These are phyloP conservation scores for Corynorhinus townsendii DNA, from an alignment of 2,113 vertebrate species.

Conservation along the genomic window DNA sequence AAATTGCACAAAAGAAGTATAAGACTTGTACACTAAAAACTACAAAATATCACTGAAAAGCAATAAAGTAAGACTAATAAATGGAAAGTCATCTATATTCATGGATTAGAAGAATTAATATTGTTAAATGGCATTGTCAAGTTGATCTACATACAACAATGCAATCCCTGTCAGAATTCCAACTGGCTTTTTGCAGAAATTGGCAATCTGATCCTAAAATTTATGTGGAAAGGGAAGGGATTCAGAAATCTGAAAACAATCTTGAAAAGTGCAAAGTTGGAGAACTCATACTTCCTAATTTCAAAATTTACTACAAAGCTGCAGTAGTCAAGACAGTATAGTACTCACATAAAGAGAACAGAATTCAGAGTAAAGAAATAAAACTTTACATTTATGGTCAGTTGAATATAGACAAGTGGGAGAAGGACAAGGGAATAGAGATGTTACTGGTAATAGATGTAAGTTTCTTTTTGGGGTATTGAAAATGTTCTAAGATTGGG, in stretches of 20 bases:
- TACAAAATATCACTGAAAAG: background rate
- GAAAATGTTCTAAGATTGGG: background rate
- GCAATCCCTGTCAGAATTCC: background rate
- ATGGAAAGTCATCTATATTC: background rate
- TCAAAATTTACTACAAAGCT: background rate
- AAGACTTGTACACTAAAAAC: background rate
- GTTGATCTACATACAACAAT: background rate
- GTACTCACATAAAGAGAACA: background rate
- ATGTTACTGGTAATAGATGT: background rate
- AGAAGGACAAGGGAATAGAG: background rate
- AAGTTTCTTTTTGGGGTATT: background rate
- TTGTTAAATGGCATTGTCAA: background rate
- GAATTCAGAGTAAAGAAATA: background rate
- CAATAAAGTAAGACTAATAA: background rate
- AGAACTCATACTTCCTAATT: background rate
- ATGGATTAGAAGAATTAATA: background rate
- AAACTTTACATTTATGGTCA: background rate
- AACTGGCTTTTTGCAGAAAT: background rate
- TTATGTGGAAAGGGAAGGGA: background rate
- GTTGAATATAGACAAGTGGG: background rate
- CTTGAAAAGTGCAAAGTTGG: background rate
- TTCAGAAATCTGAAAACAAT: background rate
- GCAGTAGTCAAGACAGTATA: background rate
- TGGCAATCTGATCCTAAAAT: background rate
- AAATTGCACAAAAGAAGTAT: background rate